Evolutionary conservation across 2,113 vertebrate species (phyloP), one percentile per base, ranked within the genome.

Genomic region (Channa maculata): DNA sequence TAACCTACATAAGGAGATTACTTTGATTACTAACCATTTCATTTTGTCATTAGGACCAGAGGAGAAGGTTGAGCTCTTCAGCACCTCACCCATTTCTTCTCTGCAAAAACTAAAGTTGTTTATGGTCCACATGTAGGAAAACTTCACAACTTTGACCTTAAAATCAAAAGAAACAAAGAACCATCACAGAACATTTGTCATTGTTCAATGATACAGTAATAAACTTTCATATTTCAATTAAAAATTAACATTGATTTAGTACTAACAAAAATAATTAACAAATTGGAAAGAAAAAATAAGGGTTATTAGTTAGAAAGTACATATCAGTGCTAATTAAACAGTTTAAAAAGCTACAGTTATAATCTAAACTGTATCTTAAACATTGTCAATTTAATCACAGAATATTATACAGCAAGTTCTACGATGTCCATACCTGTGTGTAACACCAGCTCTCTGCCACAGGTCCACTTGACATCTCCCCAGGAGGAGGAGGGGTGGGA

Each of bases 41-140:
- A 99, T 96, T 90, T 99, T 99, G 94, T 99, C 98, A 79, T 99
- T 99, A 82, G 98, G 97, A 90, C 97, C 98, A 77, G 98, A 99
- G 50, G 98, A 99, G 89, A 99, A 99, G 48, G 98, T 99, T 33
- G 98, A 99, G 90, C 98, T 99, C 93, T 99, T 99, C 91, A 99
- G 95, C 80, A 99, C 98, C 88, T 99, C 98, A 11, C 98, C 98
- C 98, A 99, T 99, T 94, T 99, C 98, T 93, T 99, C 97, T 80
- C 97, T 94, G 90, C 97, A 99, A 93, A 99, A 99, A 89, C 98
- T 99, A 85, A 99, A 99, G 92, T 99, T 99, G 93, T 99, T 99
- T 95, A 99, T 99, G 91, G 98, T 99, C 98, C 97, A 99, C 98
- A 99, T 99, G 93, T 99, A 99, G 89, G 98, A 99, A 94, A 99